Conservation (phyloP, 2,113 vertebrate genomes). For the Thamnaconus septentrionalis region DNA sequence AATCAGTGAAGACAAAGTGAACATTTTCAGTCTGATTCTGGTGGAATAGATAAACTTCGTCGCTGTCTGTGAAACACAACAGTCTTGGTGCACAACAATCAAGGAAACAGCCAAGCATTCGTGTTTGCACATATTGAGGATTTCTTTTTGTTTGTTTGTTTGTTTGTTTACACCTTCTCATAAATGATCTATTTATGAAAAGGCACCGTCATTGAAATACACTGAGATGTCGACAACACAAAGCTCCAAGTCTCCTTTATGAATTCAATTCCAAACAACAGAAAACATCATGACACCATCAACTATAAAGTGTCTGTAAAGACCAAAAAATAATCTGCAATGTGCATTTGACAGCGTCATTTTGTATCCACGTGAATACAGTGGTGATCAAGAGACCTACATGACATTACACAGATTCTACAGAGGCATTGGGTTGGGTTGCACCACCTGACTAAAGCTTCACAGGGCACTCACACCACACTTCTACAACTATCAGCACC, state of each 20-base stretch:
- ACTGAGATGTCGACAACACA: conserved; percentile 45
- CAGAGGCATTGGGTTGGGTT: conserved; percentile 9
- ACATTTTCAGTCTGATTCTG: conserved; percentile 2
- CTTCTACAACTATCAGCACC: conserved; percentile 8
- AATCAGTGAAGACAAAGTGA: too few relatives aligned
- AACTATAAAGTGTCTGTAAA: not conserved
- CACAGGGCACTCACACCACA: conserved; percentile 30
- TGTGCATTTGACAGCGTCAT: too few relatives aligned
- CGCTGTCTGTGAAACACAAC: conserved; percentile 16
- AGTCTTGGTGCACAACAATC: conserved; percentile 47
- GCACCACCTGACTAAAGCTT: conserved; percentile 12
- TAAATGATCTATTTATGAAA: conserved; percentile 79
- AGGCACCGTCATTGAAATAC: conserved; percentile 62
- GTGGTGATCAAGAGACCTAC: too few relatives aligned
- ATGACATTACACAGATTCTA: not conserved
- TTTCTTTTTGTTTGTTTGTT: conserved; percentile 32
- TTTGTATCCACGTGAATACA: too few relatives aligned
- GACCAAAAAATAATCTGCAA: too few relatives aligned
- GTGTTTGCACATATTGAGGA: conserved; percentile 33
- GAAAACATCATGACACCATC: conserved; percentile 11
- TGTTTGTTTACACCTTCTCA: conserved; percentile 66
- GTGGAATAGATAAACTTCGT: conserved; percentile 1
- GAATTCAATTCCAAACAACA: conserved; percentile 26
- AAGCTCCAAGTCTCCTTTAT: conserved; percentile 28
- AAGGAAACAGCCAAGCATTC: conserved; percentile 37